These are phyloP conservation scores for Rissa tridactyla DNA, from an alignment of 2,113 vertebrate genomes.

Conservation along the genomic window DNA sequence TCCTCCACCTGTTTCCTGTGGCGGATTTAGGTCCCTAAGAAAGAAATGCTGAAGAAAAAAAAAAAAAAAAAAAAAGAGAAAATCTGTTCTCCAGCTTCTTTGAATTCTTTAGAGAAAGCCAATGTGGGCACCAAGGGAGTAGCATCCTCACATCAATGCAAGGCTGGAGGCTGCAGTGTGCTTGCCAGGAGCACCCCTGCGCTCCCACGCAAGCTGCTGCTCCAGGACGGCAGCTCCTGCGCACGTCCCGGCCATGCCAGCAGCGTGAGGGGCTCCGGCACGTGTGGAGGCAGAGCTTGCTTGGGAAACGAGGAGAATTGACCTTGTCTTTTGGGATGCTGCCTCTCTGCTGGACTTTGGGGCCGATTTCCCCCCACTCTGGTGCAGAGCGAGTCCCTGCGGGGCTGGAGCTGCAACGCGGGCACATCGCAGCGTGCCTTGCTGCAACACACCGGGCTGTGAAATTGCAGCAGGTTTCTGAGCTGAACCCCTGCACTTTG, in stretches of 20 bases:
- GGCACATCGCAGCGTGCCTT: rapidly evolving
- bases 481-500: neutral
- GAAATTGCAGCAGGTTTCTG: rapidly evolving
- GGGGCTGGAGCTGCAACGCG: rapidly evolving
- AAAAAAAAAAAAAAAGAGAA: neutral
- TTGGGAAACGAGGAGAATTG: rapidly evolving
- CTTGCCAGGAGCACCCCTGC: neutral
- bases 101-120: neutral
- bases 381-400: rapidly evolving
- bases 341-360: neutral
- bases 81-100: neutral
- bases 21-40: neutral
- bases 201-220: neutral
- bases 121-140: neutral
- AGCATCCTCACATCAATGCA: rapidly evolving
- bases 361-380: neutral
- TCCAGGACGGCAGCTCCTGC: rapidly evolving
- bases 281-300: neutral
- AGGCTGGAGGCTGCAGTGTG: neutral
- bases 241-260: rapidly evolving
- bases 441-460: rapidly evolving
- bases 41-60: neutral
- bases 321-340: rapidly evolving
- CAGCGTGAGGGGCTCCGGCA: neutral
- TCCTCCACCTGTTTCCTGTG: conserved; percentile 48